Evolutionary conservation across 1,140 invertebrate genomes (phyloP).

Genomic region (Colletes latitarsis): DNA sequence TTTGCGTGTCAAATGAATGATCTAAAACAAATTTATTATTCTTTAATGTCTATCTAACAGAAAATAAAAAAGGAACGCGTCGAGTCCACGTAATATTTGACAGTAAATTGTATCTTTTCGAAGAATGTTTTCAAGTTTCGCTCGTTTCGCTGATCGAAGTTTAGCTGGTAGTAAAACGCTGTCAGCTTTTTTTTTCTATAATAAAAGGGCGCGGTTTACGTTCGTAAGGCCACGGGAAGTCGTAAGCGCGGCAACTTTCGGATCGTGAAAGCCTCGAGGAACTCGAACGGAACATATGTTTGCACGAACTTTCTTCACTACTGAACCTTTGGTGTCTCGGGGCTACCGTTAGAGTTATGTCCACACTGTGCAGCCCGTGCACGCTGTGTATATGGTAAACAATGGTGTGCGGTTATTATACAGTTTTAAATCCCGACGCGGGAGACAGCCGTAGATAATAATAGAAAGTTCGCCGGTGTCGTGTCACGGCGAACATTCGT

Average conservation of each 20-base stretch:
- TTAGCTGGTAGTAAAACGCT: too few species aligned
- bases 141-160: too few species aligned
- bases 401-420: constrained; percentile 49
- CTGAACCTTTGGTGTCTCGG: background rate
- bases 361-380: background rate
- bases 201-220: background rate
- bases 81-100: too few species aligned
- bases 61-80: too few species aligned
- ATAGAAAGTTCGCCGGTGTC: constrained; percentile 47
- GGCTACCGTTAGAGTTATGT: background rate
- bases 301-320: background rate
- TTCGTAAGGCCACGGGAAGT: background rate
- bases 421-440: constrained; percentile 38
- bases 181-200: too few species aligned
- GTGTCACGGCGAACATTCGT: constrained; percentile 31
- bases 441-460: constrained; percentile 52
- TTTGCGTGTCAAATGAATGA: too few species aligned
- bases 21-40: too few species aligned
- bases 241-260: background rate
- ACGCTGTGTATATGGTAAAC: constrained; percentile 3
- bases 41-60: too few species aligned
- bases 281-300: background rate
- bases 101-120: too few species aligned
- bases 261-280: background rate
- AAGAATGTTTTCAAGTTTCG: too few species aligned